Conservation (phyloP, 2,113 vertebrate genomes). For the Mastomys coucha region DNA sequence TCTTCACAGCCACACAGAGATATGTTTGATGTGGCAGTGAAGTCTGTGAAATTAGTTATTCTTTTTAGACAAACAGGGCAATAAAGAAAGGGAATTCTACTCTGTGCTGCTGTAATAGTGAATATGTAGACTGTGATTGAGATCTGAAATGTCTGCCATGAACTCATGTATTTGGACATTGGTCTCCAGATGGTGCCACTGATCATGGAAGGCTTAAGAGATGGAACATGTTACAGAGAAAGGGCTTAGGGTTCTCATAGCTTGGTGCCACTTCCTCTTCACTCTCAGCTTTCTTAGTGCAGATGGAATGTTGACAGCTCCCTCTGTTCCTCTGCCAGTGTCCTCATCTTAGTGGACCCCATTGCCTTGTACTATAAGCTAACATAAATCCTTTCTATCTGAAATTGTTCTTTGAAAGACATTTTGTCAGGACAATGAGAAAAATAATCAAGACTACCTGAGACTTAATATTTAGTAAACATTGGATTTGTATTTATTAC, state of each 20-base stretch:
- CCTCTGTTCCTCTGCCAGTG: not conserved
- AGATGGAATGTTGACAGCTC: not conserved
- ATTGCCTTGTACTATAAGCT: not conserved
- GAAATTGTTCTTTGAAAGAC: no score
- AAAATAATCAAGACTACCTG: not conserved
- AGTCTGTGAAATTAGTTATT: not conserved
- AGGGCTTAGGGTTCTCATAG: accelerated
- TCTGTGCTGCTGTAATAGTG: not conserved
- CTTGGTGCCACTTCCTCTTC: not conserved
- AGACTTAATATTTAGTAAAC: not conserved
- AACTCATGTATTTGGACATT: not conserved
- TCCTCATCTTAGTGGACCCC: not conserved
- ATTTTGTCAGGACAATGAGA: not conserved
- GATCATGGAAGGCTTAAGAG: not conserved
- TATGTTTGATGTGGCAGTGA: not conserved
- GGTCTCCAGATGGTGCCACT: not conserved
- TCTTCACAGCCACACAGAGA: not conserved
- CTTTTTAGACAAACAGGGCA: not conserved
- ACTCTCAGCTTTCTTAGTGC: not conserved
- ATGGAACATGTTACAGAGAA: accelerated
- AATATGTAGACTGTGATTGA: no score
- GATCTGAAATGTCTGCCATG: not conserved
- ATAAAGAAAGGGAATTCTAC: no score
- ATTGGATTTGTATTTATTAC: not conserved
- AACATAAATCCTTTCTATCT: not conserved